phyloP scores from a whole-genome alignment of 2,888 invertebrate genomes.

The Ditylenchus weischeri region DNA sequence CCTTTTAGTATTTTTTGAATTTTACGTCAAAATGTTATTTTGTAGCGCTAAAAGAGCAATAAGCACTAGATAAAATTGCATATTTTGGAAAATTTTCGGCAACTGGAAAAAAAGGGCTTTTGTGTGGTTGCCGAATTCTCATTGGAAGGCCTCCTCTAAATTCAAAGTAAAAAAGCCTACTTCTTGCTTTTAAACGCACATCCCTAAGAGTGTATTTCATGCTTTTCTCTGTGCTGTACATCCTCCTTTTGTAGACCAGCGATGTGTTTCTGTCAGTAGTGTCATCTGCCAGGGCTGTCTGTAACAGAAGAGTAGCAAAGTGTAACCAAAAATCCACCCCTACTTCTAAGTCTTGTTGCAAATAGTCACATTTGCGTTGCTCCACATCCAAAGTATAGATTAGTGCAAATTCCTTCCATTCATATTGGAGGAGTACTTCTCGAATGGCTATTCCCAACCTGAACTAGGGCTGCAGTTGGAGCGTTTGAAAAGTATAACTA shows the following conservation, averaged over 20 bases:
- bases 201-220: not conserved
- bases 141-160: too few species aligned
- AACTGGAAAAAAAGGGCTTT: too few species aligned
- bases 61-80: too few species aligned
- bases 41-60: too few species aligned
- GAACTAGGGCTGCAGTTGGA: constrained; percentile 9
- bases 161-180: not conserved
- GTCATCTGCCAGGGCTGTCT: not conserved
- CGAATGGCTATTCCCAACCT: constrained; percentile 30
- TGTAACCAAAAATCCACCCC: not conserved
- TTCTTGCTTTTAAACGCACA: constrained; percentile 6
- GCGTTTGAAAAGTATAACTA: too few species aligned
- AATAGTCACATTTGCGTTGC: constrained; percentile 27
- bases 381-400: constrained; percentile 32
- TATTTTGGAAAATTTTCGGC: too few species aligned
- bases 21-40: too few species aligned
- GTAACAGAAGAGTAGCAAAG: not conserved
- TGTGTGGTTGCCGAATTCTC: too few species aligned
- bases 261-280: not conserved
- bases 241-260: not conserved
- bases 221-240: not conserved
- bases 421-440: constrained; percentile 33
- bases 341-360: constrained; percentile 33
- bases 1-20: too few species aligned
- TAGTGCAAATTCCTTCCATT: constrained; percentile 45